These are phyloP conservation scores for Caenorhabditis sp. DNA, from an alignment of 2,888 invertebrate genomes.

Conservation along the genomic window DNA sequence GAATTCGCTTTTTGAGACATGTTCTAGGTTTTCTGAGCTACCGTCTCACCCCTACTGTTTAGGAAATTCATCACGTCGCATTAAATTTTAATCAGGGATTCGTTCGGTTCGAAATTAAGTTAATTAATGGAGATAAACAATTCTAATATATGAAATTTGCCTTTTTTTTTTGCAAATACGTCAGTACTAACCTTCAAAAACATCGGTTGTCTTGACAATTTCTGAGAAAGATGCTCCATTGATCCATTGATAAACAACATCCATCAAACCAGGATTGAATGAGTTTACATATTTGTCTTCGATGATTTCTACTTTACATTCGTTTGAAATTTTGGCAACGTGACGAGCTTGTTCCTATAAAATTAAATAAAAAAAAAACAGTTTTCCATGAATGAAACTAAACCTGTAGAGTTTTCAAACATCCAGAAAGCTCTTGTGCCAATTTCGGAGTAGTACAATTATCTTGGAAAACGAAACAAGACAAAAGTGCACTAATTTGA, in stretches of 20 bases:
- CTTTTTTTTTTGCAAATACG: no score
- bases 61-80: no score
- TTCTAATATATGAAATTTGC: no score
- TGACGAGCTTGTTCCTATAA: conserved; percentile 82
- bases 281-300: conserved; percentile 77
- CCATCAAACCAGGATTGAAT: conserved; percentile 95
- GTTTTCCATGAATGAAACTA: neutral
- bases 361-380: conserved; percentile 72
- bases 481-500: conserved; percentile 81
- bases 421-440: conserved; percentile 85
- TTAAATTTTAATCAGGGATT: no score
- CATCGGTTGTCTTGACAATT: conserved; percentile 94
- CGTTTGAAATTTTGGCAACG: conserved; percentile 84
- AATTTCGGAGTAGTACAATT: conserved; percentile 84
- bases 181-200: conserved; percentile 90
- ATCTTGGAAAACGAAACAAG: conserved; percentile 73
- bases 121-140: no score
- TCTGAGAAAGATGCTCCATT: conserved; percentile 89
- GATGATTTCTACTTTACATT: conserved; percentile 73
- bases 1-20: no score
- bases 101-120: no score
- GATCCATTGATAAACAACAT: conserved; percentile 94
- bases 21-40: no score
- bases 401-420: conserved; percentile 85
- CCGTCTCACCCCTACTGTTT: no score